Percentiles rank a stretch among this genome's conserved stretches.
These are phyloP conservation scores for Nothobranchius furzeri DNA, from an alignment of 2,113 vertebrate species.

Conservation along the genomic window DNA sequence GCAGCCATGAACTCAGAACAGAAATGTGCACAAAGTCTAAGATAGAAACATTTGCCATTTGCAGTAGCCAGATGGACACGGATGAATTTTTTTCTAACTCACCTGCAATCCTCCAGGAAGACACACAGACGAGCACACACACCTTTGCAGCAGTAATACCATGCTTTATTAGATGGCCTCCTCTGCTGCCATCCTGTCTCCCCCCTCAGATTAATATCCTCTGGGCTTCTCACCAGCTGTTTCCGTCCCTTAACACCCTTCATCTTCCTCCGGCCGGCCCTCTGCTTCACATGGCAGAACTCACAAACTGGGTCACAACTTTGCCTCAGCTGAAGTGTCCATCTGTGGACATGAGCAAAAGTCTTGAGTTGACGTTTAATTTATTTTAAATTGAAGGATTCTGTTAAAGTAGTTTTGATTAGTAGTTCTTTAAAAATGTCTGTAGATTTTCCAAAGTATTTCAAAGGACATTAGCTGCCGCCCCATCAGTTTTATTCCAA, in stretches of 20 bases:
- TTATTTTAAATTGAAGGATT: too few species aligned
- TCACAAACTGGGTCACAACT: slow-evolving; percentile 34
- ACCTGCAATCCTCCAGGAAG: slow-evolving; percentile 64
- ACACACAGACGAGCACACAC: slow-evolving; percentile 51
- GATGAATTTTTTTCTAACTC: slow-evolving; percentile 28
- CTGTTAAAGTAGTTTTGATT: too few species aligned
- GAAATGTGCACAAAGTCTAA: slow-evolving; percentile 5
- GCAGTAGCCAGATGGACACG: slow-evolving; percentile 45
- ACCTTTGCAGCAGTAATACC: slow-evolving; percentile 67
- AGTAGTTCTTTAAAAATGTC: too few species aligned
- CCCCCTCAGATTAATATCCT: slow-evolving; percentile 73
- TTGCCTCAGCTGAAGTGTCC: neutral
- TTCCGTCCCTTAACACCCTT: slow-evolving; percentile 73
- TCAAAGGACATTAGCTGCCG: too few species aligned
- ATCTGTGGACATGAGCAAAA: neutral
- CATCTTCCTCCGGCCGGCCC: slow-evolving; percentile 63
- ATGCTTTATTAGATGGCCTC: slow-evolving; percentile 69
- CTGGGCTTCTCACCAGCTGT: slow-evolving; percentile 73
- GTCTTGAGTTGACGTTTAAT: neutral
- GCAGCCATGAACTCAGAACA: neutral
- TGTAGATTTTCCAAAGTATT: too few species aligned
- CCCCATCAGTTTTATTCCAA: too few species aligned
- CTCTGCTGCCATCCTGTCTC: slow-evolving; percentile 75
- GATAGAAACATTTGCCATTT: slow-evolving; percentile 1
- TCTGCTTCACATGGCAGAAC: slow-evolving; percentile 50